Evolutionary conservation across 2,888 invertebrate genomes (phyloP).

Genomic region (Chromoteleia sp.): DNA sequence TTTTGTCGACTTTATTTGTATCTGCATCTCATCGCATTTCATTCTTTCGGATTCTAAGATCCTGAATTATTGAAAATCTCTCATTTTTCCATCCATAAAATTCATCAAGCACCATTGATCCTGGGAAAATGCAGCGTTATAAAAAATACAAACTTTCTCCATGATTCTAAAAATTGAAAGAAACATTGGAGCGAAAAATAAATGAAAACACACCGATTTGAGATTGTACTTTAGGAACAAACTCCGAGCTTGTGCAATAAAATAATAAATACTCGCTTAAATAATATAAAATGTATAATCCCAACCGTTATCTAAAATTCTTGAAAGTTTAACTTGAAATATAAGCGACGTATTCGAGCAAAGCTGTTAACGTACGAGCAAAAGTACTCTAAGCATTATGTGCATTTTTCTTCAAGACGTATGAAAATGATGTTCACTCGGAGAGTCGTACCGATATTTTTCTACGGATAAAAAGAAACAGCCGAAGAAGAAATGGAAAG

Average conservation of each 20-base stretch:
- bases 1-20: constrained; percentile 50
- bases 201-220: not conserved
- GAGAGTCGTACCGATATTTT: constrained; percentile 78
- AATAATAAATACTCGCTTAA: constrained; percentile 5
- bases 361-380: constrained; percentile 57
- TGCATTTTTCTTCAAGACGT: constrained; percentile 65
- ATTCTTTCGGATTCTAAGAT: constrained; percentile 7
- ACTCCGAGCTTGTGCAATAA: not conserved
- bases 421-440: constrained; percentile 80
- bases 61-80: constrained; percentile 26
- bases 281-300: constrained; percentile 29
- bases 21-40: constrained; percentile 35
- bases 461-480: constrained; percentile 73
- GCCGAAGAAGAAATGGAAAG: constrained; percentile 47
- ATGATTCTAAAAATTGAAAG: not conserved
- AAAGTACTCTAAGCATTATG: constrained; percentile 58
- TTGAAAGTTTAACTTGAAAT: constrained; percentile 18
- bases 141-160: not conserved
- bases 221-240: too few species aligned
- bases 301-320: constrained; percentile 16
- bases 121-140: not conserved
- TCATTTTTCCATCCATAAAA: constrained; percentile 18
- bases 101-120: constrained; percentile 13
- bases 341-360: constrained; percentile 41
- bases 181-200: not conserved